These are phyloP conservation scores for Drosophila nr. fundita DNA, from an alignment of 2,888 invertebrate species.

Conservation along the genomic window DNA sequence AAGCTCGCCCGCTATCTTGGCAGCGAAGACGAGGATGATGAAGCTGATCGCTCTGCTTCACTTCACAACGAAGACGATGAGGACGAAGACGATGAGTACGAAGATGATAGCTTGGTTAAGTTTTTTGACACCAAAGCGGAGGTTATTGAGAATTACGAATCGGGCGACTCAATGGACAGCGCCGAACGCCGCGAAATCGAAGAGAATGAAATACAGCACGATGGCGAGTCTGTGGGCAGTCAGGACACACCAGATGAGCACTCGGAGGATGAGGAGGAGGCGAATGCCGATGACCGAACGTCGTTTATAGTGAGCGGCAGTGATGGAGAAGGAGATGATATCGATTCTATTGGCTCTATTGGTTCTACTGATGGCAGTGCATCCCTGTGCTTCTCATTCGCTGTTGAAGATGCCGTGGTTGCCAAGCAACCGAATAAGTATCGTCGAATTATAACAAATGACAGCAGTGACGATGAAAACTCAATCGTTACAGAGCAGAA, in stretches of 20 bases:
- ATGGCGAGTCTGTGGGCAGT: constrained; percentile 86
- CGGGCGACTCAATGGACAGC: constrained; percentile 85
- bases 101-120: constrained; percentile 29
- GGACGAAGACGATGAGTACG: constrained; percentile 15
- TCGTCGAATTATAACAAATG: constrained; percentile 48
- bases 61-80: constrained; percentile 15
- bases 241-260: constrained; percentile 85
- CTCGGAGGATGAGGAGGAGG: constrained; percentile 78
- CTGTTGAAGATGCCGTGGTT: constrained; percentile 22
- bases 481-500: neutral
- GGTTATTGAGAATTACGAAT: constrained; percentile 72
- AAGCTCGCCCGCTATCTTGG: neutral
- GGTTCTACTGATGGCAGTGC: constrained; percentile 14
- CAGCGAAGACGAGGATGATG: constrained; percentile 37
- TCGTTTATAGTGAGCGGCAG: constrained; percentile 86
- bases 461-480: constrained; percentile 30
- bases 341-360: constrained; percentile 10
- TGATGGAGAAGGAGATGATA: constrained; percentile 36
- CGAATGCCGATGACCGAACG: constrained; percentile 83
- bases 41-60: constrained; percentile 4
- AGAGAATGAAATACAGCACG: constrained; percentile 86
- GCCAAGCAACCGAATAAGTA: constrained; percentile 28
- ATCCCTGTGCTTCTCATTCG: constrained; percentile 48
- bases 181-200: constrained; percentile 85
- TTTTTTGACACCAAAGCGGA: constrained; percentile 80